Evolutionary conservation across 2,113 vertebrate species (phyloP).

Genomic region (Entelurus aequoreus): DNA sequence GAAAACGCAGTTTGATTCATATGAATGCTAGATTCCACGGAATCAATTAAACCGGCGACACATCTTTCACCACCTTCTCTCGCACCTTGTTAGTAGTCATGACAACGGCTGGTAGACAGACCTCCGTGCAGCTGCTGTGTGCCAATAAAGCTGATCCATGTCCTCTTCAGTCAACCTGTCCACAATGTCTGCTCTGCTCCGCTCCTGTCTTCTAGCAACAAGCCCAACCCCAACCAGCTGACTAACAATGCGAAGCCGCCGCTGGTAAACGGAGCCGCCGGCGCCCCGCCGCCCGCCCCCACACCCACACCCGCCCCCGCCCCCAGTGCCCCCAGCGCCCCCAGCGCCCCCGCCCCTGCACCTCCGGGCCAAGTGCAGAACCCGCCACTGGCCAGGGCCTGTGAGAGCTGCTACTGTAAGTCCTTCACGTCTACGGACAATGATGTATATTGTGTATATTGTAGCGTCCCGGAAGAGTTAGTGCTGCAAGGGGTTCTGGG

Average conservation of each 20-base stretch:
- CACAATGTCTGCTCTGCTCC: constrained; percentile 7
- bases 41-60: neutral
- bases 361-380: constrained; percentile 40
- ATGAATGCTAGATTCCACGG: too few relatives aligned
- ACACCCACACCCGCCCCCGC: constrained; percentile 10
- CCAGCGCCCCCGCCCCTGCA: constrained; percentile 24
- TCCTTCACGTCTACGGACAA: constrained; percentile 11
- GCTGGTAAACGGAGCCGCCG: constrained; percentile 85
- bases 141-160: too few relatives aligned
- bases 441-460: too few relatives aligned
- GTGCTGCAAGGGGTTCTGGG: too few relatives aligned
- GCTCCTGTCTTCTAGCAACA: constrained; percentile 77
- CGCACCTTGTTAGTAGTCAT: constrained; percentile 10
- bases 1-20: too few relatives aligned
- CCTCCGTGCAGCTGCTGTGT: too few relatives aligned
- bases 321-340: constrained; percentile 76
- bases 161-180: neutral
- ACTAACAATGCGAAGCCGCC: constrained; percentile 86
- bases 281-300: constrained; percentile 3
- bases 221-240: constrained; percentile 98
- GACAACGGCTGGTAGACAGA: neutral
- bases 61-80: neutral
- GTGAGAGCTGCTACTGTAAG: constrained; percentile 97
- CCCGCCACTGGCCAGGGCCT: constrained; percentile 80
- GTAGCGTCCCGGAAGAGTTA: too few relatives aligned